Base-by-base conservation (phyloP, 23 tunicate genomes). In the Botrylloides violaceus region DNA sequence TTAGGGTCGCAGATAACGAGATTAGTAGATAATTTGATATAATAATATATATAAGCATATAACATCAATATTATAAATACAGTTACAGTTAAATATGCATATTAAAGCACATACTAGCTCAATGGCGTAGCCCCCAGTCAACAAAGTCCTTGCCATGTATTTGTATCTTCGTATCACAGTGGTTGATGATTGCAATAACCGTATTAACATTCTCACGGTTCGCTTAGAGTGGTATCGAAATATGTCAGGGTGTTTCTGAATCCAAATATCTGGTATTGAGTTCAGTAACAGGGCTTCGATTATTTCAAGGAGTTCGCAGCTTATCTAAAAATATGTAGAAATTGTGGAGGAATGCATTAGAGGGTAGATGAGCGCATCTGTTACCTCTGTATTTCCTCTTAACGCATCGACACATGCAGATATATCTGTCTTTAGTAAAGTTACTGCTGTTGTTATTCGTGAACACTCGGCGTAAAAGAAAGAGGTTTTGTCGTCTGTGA, bases 341-440 rank as follows among this genome's bases (percentile, higher is more conserved):
- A 43, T 43, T 7, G 15, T 43, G 9, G 53, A 43, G 12, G 9
- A 9, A 43, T 43, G 53, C 9, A 43, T 43, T 9, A 43, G 9
- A 43, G 15, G 53, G 15, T 43, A 43, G 9, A 43, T 15, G 53
- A n/a, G n/a, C n/a, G n/a, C n/a, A n/a, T n/a, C n/a, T n/a, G 26
- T 32, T 68, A 79, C 95, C 86, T 87, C 95, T 27, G 25, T 70
- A 24, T 76, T 66, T 34, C 82, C 83, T 28, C 70, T 80, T 39
- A 80, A 34, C 33, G 72, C 76, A 4, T 56, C 48, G 29, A 80
- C 36, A 56, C 79, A 76, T n/a, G 66, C 26, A 23, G 61, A 23
- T 1, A 87, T 35, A 35, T 87, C 95, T 4, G 79, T 26, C 43
- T 43, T 53, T 30, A 80, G 24, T 0, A 87, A 31, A 24, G 56